Evolutionary conservation across 2,113 vertebrate species (phyloP).

Genomic region (Haemorhous mexicanus): DNA sequence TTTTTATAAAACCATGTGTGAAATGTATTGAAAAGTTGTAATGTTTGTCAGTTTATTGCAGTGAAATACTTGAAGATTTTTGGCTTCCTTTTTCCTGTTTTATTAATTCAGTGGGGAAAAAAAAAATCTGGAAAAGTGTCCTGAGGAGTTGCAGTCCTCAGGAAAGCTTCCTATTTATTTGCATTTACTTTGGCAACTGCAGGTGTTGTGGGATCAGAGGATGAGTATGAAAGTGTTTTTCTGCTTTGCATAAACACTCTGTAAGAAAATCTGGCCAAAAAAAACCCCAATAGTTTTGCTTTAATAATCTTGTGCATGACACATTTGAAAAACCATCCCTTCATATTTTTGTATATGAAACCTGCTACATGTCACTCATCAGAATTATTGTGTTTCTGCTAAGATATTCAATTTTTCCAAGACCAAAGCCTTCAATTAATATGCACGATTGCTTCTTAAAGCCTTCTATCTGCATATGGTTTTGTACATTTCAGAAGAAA

Average conservation of each 20-base stretch:
- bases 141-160: constrained; percentile 27
- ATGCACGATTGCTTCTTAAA: neutral
- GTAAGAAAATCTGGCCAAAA: neutral
- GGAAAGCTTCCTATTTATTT: constrained; percentile 57
- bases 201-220: constrained; percentile 46
- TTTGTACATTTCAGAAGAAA: neutral
- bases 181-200: constrained; percentile 65
- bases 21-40: neutral
- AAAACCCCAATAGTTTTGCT: neutral
- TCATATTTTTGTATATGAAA: neutral
- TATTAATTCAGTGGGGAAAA: neutral
- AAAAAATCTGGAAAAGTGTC: constrained; percentile 24
- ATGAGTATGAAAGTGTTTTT: constrained; percentile 50
- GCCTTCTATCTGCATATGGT: neutral
- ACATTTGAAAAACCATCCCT: constrained; percentile 52
- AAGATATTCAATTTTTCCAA: neutral
- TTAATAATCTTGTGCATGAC: constrained; percentile 50
- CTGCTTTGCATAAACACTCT: constrained; percentile 5
- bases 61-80: neutral
- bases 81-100: neutral
- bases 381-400: neutral
- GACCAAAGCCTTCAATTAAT: neutral
- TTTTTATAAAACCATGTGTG: neutral
- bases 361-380: neutral
- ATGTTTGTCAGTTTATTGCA: neutral